Evolutionary conservation across 1,140 invertebrate species (phyloP).

Genomic region (Palaemon carinicauda): DNA sequence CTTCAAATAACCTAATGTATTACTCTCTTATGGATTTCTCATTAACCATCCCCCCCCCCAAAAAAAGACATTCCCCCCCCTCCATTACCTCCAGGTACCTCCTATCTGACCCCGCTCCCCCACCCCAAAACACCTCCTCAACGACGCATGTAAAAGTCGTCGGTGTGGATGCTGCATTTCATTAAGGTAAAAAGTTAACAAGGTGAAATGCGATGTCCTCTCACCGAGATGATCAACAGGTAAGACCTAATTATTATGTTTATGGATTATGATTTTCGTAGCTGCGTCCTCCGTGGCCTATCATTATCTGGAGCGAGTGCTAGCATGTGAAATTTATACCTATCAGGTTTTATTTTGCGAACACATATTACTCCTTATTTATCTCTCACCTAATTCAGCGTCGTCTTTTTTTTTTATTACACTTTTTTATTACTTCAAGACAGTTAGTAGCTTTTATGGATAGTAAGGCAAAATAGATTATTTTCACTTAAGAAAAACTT

Average conservation of each 20-base stretch:
- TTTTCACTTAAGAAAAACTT: no score
- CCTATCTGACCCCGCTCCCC: not conserved
- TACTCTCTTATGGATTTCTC: not conserved
- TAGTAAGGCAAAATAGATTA: no score
- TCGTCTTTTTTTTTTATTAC: not conserved
- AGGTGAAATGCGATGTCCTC: not conserved
- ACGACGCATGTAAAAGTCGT: no score
- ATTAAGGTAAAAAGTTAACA: constrained; percentile 21
- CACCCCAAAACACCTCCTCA: no score
- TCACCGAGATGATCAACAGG: not conserved
- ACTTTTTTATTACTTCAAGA: not conserved
- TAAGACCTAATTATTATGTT: constrained; percentile 11
- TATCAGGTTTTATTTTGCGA: not conserved
- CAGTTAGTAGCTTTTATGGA: no score
- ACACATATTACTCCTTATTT: not conserved
- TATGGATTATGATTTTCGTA: constrained; percentile 9
- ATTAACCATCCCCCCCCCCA: no score
- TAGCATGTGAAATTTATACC: not conserved
- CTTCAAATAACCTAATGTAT: not conserved
- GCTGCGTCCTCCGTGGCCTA: not conserved
- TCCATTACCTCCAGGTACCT: not conserved
- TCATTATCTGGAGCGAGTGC: not conserved
- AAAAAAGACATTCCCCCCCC: not conserved
- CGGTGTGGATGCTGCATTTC: constrained; percentile 11
- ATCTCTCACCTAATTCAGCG: not conserved